These are phyloP conservation scores for Echiichthys vipera DNA, from an alignment of 2,797 vertebrate species.

Conservation along the genomic window DNA sequence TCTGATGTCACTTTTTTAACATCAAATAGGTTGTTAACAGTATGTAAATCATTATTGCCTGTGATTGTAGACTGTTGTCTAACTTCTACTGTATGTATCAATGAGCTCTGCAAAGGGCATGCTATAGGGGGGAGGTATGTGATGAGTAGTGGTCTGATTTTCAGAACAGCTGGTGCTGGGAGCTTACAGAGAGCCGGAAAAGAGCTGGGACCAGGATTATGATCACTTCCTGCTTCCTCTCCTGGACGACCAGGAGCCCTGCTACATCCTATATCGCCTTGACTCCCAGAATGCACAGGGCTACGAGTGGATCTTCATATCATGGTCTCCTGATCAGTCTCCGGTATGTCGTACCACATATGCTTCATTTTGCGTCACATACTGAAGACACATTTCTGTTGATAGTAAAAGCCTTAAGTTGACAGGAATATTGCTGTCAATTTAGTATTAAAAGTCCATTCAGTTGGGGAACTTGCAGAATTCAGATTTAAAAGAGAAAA, in stretches of 20 bases:
- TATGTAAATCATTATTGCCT: neutral
- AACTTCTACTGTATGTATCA: neutral
- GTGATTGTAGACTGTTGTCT: neutral
- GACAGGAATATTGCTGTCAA: neutral
- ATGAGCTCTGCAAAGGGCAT: neutral
- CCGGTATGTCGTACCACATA: constrained; percentile 82
- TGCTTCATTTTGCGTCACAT: neutral
- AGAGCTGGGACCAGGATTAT: constrained; percentile 95
- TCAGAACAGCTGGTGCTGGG: constrained; percentile 98
- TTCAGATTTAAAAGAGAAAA: neutral
- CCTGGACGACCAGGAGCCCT: constrained; percentile 92
- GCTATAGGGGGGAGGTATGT: constrained; percentile 62
- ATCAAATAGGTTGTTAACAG: neutral
- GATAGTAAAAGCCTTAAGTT: neutral
- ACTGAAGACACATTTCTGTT: neutral
- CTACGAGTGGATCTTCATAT: constrained; percentile 97
- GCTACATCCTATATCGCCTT: constrained; percentile 96
- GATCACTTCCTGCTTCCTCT: constrained; percentile 92
- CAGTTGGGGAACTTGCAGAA: neutral
- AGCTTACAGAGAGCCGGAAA: constrained; percentile 89
- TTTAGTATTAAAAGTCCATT: neutral
- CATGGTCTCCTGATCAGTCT: constrained; percentile 98
- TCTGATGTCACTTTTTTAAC: neutral
- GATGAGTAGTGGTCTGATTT: constrained; percentile 80
- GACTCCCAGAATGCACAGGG: constrained; percentile 97